Base-by-base conservation (phyloP, 1,140 invertebrate species). In the Acyrthosiphon pisum region DNA sequence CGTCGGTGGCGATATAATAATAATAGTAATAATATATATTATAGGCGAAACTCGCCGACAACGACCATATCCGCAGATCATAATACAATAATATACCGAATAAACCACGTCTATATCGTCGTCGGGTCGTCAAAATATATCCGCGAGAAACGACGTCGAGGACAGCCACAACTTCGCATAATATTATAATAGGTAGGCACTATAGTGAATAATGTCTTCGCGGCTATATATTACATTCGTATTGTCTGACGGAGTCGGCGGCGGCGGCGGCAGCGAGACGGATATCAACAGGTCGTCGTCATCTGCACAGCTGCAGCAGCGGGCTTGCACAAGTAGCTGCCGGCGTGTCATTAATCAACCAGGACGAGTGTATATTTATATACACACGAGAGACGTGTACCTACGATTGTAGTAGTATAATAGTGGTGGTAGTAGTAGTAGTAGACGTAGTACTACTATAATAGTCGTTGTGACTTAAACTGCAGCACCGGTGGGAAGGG, bases 271-370 rank as follows among this genome's bases (percentile, higher is more conserved):
- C n/a, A 6, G 11, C 44, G 76, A 83, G 22, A 37, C 76, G 76
- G 76, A 83, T 83, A 83, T 89, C 88, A 87, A 87, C 86, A 87
- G 41, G 86, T 87, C 86, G 23, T 87, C 86, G 86, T 41, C 88
- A n/a, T 22, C 88, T 50, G 6, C 56, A 60, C 56, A 60, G 30
- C 60, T 18, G 60, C 60, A 11, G 48, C 48, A 53, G 50, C 50
- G 60, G 60, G 30, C 30, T 76, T 35, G 60, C 60, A 68, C 60
- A 68, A 68, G 60, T 68, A 68, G 30, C 60, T 48, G 48, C 35
- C 48, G 48, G 88, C 50, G 50, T 37, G 88, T n/a, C 88, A 89
- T 89, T 89, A 89, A 89, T 89, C 88, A 89, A 89, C 88, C 88
- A 18, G 50, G 88, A 89, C 50, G 50, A 89, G 88, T 53, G 48